These are phyloP conservation scores for Netelia virgata DNA, from an alignment of 2,888 invertebrate genomes.

Conservation along the genomic window DNA sequence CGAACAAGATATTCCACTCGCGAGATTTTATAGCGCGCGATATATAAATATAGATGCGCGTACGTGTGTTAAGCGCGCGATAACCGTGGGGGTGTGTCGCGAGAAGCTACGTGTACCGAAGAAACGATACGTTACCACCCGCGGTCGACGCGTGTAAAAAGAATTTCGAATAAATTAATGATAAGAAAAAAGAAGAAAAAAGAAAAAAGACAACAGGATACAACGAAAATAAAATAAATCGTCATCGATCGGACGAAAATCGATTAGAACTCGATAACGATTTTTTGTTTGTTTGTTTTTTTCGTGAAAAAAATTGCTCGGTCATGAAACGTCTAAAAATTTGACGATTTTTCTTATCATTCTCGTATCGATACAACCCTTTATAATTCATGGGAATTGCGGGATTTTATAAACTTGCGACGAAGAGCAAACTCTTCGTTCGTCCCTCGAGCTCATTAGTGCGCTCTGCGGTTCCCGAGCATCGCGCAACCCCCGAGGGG, in stretches of 20 bases:
- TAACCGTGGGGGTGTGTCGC: conserved; percentile 37
- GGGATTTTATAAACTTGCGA: conserved; percentile 77
- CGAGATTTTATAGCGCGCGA: conserved; percentile 41
- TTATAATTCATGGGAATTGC: conserved; percentile 10
- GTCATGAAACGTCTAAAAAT: conserved; percentile 9
- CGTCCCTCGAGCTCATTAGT: conserved; percentile 83
- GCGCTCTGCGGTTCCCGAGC: conserved; percentile 64
- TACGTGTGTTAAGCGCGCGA: conserved; percentile 12
- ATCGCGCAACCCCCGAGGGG: conserved; percentile 79
- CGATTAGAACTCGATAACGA: too few relatives aligned
- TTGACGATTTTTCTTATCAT: conserved; percentile 35
- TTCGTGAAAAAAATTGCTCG: neutral
- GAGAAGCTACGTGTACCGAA: conserved; percentile 65
- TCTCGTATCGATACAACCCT: neutral
- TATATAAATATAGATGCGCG: conserved; percentile 20
- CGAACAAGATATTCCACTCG: conserved; percentile 33
- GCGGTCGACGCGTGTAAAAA: conserved; percentile 62
- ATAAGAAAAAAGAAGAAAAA: conserved; percentile 29
- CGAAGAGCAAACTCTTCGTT: conserved; percentile 73
- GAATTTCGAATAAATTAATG: conserved; percentile 33
- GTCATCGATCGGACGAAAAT: too few relatives aligned
- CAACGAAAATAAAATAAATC: too few relatives aligned
- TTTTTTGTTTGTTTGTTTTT: too few relatives aligned
- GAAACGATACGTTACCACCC: conserved; percentile 69
- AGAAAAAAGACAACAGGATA: neutral